A percentile compares a stretch with the other conserved stretches of the same genome.
Evolutionary conservation across 2,797 vertebrate species (phyloP).

Genomic region (Phylloscopus collybita): DNA sequence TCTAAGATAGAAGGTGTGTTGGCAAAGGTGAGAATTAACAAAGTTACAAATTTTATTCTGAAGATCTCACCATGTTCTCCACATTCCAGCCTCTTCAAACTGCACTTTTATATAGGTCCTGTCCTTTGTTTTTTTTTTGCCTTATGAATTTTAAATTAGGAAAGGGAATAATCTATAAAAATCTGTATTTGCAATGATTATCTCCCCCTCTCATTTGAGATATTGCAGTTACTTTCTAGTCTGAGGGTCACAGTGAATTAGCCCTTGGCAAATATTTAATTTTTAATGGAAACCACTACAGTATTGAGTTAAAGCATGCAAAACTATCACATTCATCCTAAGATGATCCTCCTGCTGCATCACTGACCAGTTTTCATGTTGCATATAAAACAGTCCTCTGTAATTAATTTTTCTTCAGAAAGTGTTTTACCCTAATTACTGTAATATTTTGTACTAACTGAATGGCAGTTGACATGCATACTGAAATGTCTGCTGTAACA

Average conservation of each 20-base stretch:
- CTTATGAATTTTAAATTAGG: constrained; percentile 17
- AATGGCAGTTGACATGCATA: neutral
- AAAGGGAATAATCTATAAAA: neutral
- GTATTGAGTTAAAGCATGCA: neutral
- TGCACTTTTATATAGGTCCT: neutral
- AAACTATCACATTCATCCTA: neutral
- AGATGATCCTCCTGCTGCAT: neutral
- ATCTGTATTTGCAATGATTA: constrained; percentile 1
- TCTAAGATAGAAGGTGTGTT: neutral
- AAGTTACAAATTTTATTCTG: neutral
- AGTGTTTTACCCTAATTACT: neutral
- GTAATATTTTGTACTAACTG: neutral
- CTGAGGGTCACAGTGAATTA: constrained; percentile 50
- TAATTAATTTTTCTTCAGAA: neutral
- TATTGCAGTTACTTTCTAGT: constrained; percentile 46
- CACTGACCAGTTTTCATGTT: neutral
- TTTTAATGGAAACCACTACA: constrained; percentile 38
- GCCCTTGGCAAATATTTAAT: constrained; percentile 53
- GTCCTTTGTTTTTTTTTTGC: neutral
- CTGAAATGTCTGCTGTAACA: neutral
- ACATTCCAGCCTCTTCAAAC: neutral
- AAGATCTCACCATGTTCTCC: neutral
- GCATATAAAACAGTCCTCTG: neutral
- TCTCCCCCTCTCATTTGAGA: neutral
- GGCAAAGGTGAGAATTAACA: neutral